Percentiles rank a stretch among this genome's conserved stretches.
Evolutionary conservation across 1,140 invertebrate genomes (phyloP).

Genomic region (Pseudachorutes palmiensis): DNA sequence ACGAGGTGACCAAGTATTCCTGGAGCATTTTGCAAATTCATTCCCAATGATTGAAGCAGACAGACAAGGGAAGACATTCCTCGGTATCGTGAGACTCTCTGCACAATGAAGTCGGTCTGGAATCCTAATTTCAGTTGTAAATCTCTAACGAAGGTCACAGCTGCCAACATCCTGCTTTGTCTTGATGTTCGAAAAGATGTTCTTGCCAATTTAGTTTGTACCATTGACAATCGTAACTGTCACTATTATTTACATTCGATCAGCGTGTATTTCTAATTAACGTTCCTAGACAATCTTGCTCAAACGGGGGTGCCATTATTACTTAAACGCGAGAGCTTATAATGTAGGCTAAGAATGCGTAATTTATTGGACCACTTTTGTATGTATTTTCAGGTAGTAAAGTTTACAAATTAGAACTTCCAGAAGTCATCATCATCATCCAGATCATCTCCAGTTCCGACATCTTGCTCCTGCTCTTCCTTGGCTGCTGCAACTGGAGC

Average conservation of each 20-base stretch:
- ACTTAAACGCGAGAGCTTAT: too few relatives aligned
- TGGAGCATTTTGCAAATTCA: conserved; percentile 29
- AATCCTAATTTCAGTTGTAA: background rate
- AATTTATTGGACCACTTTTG: background rate
- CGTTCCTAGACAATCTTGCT: too few relatives aligned
- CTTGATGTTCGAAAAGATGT: too few relatives aligned
- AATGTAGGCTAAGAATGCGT: background rate
- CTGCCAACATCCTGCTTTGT: background rate
- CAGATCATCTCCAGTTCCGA: background rate
- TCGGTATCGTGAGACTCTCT: conserved; percentile 27
- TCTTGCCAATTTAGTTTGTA: too few relatives aligned
- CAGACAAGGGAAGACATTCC: conserved; percentile 28
- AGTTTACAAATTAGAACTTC: background rate
- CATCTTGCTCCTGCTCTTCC: background rate
- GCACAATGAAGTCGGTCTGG: background rate
- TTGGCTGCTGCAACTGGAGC: too few relatives aligned
- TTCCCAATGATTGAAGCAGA: conserved; percentile 30
- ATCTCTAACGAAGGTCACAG: background rate
- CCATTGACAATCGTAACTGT: too few relatives aligned
- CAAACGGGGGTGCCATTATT: too few relatives aligned
- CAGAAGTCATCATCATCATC: conserved; percentile 5
- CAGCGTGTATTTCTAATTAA: too few relatives aligned
- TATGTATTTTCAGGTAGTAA: background rate
- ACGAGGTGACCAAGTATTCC: conserved; percentile 23
- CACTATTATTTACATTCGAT: too few relatives aligned